Evolutionary conservation across 53 echinoderm and acorn worm genomes (phyloP).

Genomic region (Apostichopus leukothele): DNA sequence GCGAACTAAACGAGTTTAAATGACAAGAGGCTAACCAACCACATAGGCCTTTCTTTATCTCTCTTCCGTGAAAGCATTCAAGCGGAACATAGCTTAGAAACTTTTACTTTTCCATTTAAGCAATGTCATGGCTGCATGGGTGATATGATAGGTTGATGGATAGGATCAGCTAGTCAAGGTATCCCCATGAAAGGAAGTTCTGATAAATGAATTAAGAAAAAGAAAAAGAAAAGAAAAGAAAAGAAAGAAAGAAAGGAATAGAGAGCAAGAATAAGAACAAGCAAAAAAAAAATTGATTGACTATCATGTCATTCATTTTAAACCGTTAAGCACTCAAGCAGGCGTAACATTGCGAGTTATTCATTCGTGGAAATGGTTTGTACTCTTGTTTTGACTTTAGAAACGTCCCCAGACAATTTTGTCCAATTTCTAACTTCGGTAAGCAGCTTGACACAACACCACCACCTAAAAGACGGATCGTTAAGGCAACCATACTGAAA

Average conservation of each 20-base stretch:
- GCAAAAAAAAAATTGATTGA: slow-evolving; percentile 28
- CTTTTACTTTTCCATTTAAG: slow-evolving; percentile 30
- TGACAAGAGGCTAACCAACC: slow-evolving; percentile 2
- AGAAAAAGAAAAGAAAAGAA: neutral
- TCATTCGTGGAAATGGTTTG: slow-evolving; percentile 37
- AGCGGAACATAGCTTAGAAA: slow-evolving; percentile 1
- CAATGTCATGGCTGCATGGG: neutral
- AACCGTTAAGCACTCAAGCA: slow-evolving; percentile 44
- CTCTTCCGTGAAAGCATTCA: slow-evolving; percentile 21
- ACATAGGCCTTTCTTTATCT: slow-evolving; percentile 5
- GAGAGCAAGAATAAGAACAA: neutral
- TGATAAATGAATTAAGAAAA: slow-evolving; percentile 38
- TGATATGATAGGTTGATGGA: neutral
- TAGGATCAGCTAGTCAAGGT: slow-evolving; percentile 8
- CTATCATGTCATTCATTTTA: slow-evolving; percentile 45
- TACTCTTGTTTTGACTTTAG: slow-evolving; percentile 12
- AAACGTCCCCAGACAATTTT: slow-evolving; percentile 11
- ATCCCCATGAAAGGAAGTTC: slow-evolving; percentile 4
- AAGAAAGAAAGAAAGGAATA: neutral
- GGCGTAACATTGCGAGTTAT: slow-evolving; percentile 40
- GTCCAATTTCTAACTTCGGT: slow-evolving; percentile 4
- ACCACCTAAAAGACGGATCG: neutral
- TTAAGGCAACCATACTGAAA: neutral
- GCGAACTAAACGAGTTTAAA: slow-evolving; percentile 8
- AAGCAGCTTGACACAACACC: slow-evolving; percentile 18